phyloP scores from a whole-genome alignment of 2,113 vertebrate species.

The Oreocharis arfaki region DNA sequence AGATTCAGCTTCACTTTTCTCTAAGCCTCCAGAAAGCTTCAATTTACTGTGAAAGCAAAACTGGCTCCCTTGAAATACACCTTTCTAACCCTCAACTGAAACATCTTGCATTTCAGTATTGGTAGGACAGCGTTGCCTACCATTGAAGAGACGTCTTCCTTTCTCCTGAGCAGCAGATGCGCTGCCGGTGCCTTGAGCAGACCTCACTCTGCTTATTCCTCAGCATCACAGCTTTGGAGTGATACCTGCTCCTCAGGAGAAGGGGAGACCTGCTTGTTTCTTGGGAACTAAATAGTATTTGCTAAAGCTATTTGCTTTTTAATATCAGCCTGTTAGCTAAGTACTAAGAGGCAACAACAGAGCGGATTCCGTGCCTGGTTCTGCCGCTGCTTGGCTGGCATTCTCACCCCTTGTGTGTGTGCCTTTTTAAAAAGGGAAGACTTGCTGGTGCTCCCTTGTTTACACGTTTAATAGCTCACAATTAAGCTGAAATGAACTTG shows the following conservation, averaged over 20 bases:
- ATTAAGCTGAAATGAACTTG: not conserved
- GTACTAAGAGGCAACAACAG: not conserved
- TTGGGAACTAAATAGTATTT: not conserved
- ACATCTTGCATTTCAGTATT: not conserved
- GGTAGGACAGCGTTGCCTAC: not conserved
- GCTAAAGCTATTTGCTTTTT: not conserved
- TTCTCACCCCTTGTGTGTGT: not conserved
- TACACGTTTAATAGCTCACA: not conserved
- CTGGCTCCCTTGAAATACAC: not conserved
- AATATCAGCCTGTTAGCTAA: not conserved
- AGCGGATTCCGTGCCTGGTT: not conserved
- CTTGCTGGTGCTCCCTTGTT: not conserved
- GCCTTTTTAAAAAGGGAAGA: not conserved
- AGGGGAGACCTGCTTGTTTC: not conserved
- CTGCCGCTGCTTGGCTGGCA: not conserved
- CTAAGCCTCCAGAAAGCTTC: not conserved
- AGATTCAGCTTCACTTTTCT: not conserved
- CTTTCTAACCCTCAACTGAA: not conserved
- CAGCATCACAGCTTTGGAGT: not conserved
- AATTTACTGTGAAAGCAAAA: not conserved
- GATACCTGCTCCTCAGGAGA: not conserved
- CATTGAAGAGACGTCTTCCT: not conserved
- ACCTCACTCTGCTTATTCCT: not conserved
- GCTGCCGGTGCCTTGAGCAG: not conserved
- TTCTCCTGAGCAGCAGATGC: not conserved